Evolutionary conservation across 2,113 vertebrate species (phyloP), one percentile per base, ranked within the genome.

Genomic region (Lepus timidus): DNA sequence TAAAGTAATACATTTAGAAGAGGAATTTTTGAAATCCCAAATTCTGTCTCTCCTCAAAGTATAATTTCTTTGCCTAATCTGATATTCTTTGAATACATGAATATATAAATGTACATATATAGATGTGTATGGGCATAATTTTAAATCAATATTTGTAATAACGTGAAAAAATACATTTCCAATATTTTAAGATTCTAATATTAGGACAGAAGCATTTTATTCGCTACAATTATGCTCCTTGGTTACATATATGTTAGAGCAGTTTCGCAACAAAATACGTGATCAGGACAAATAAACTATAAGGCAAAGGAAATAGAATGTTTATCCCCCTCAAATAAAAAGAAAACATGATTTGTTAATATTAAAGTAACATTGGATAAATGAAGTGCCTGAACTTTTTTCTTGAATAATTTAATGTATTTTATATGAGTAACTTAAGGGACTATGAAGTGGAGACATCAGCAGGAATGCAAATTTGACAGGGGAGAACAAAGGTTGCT

Each of bases 391-490:
- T 93, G 94, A 86, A 73, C 92, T 97, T 97, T 97, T 92, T 94
- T 87, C 80, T 96, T 98, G 88, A 98, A 98, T 98, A 97, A 98
- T 98, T 98, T 90, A 97, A 76, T 96, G 92, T 97, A 97, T 98
- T 96, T 97, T 94, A 39, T 91, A 78, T 98, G 95, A 98, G 98
- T 98, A 98, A 98, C 98, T 97, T 91, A 98, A 96, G 52, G 91
- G 68, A 97, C 94, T 90, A 95, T 95, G 97, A 98, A 97, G 95
- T 98, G 95, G 94, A 20, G 86, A 97, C 95, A 96, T 95, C 95
- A 98, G 94, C 95, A 98, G 93, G 94, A 97, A 52, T 9, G 76
- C 39, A 55, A 51, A 79, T 70, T 62, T 96, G 89, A 94, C 22
- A 88, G 64, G 27, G 4, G 8, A 61, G 52, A 88, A 31, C 90